Conservation (phyloP, 2,797 vertebrate genomes). For the Paratrypauchen microcephalus region DNA sequence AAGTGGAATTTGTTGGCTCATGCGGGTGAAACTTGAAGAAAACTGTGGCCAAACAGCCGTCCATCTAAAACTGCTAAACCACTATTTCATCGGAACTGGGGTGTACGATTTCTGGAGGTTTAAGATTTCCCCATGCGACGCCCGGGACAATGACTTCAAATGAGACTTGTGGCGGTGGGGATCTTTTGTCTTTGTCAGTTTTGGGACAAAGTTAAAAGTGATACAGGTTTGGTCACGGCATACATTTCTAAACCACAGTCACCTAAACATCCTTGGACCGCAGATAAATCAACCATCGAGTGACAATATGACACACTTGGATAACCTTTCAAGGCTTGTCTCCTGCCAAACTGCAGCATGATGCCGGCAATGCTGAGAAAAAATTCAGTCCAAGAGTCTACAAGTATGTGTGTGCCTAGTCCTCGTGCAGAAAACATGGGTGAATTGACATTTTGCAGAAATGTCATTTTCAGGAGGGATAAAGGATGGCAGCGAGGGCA, state of each 20-base stretch:
- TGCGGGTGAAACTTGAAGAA: constrained; percentile 10
- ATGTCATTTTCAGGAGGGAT: constrained; percentile 65
- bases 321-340: constrained; percentile 57
- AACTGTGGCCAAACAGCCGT: constrained; percentile 15
- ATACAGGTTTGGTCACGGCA: constrained; percentile 3
- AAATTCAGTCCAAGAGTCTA: constrained; percentile 21
- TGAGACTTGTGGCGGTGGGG: constrained; percentile 16
- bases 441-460: constrained; percentile 63
- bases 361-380: constrained; percentile 35
- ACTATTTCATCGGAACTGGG: constrained; percentile 32
- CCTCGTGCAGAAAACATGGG: constrained; percentile 33
- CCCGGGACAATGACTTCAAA: constrained; percentile 33
- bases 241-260: constrained; percentile 12
- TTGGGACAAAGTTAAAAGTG: constrained; percentile 16
- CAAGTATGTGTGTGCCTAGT: constrained; percentile 39
- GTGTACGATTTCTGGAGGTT: constrained; percentile 39
- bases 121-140: constrained; percentile 33
- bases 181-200: constrained; percentile 17
- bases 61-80: constrained; percentile 34
- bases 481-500: constrained; percentile 42
- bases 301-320: constrained; percentile 57
- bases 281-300: constrained; percentile 43
- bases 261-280: constrained; percentile 17
- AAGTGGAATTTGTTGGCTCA: constrained; percentile 10
- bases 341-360: constrained; percentile 50